A percentile compares a stretch with the other conserved stretches of the same genome.
These are phyloP conservation scores for Lissonota sp. DNA, from an alignment of 2,888 invertebrate genomes.

Conservation along the genomic window DNA sequence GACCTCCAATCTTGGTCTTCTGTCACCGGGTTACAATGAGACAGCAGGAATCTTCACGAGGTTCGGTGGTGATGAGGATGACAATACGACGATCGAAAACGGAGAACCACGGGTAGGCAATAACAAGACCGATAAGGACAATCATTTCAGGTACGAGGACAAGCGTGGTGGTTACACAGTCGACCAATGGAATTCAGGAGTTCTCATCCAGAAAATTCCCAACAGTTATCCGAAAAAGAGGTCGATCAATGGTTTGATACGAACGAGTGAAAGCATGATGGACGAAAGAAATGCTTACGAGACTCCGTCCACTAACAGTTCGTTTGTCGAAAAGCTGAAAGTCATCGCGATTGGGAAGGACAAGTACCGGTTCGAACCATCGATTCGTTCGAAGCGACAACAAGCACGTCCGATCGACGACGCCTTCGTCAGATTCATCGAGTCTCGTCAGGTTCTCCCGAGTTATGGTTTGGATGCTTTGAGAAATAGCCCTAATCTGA, in stretches of 20 bases:
- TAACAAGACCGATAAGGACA: conserved; percentile 37
- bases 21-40: conserved; percentile 84
- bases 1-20: conserved; percentile 88
- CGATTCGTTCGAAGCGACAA: conserved; percentile 70
- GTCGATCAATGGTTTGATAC: conserved; percentile 13
- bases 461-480: conserved; percentile 77
- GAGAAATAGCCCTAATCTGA: conserved; percentile 78
- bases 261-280: neutral
- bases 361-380: conserved; percentile 51
- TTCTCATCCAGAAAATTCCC: conserved; percentile 68
- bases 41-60: conserved; percentile 67
- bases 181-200: conserved; percentile 77
- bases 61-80: conserved; percentile 51
- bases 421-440: conserved; percentile 73
- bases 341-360: conserved; percentile 43
- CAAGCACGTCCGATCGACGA: conserved; percentile 73
- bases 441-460: conserved; percentile 68
- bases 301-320: neutral
- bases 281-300: conserved; percentile 13
- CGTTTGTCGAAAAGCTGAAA: conserved; percentile 32
- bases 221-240: conserved; percentile 39
- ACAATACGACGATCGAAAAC: conserved; percentile 12
- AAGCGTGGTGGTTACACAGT: conserved; percentile 70
- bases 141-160: conserved; percentile 75
- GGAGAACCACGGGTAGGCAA: neutral